Percentiles rank a stretch among this genome's conserved stretches.
Evolutionary conservation across 2,888 invertebrate species (phyloP).

Genomic region (Andrena bucephala): DNA sequence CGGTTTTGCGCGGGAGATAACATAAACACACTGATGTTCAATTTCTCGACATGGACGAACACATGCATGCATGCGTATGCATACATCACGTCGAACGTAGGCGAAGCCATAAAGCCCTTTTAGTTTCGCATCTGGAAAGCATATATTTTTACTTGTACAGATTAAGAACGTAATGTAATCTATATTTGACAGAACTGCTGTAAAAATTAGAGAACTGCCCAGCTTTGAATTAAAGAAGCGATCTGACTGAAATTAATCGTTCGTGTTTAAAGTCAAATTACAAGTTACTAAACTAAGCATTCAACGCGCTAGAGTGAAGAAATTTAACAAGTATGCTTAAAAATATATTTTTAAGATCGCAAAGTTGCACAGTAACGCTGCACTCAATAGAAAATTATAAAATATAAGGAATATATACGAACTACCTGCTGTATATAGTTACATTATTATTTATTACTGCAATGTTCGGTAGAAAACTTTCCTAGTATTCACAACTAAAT

Average conservation of each 20-base stretch:
- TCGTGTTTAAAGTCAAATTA: too few species aligned
- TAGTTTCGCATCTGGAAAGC: background rate
- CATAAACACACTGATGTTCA: constrained; percentile 62
- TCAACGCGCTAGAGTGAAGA: background rate
- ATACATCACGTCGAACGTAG: background rate
- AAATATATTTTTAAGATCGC: background rate
- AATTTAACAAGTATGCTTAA: background rate
- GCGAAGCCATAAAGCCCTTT: background rate
- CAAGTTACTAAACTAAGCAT: background rate
- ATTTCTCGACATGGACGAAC: constrained; percentile 18
- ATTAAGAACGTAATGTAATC: background rate
- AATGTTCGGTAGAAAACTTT: constrained; percentile 3
- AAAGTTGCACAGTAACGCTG: background rate
- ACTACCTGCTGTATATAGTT: too few species aligned
- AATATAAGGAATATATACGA: background rate
- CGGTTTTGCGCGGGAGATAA: constrained; percentile 74
- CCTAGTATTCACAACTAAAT: background rate
- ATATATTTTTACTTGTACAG: constrained; percentile 8
- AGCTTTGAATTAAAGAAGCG: background rate
- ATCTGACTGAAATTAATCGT: too few species aligned
- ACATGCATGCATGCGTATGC: background rate
- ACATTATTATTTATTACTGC: background rate
- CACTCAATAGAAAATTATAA: background rate
- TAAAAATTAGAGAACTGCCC: background rate
- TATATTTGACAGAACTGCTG: background rate